A percentile compares a stretch with the other conserved stretches of the same genome.
These are phyloP conservation scores for Shinisaurus crocodilurus DNA, from an alignment of 2,113 vertebrate genomes.

Conservation along the genomic window DNA sequence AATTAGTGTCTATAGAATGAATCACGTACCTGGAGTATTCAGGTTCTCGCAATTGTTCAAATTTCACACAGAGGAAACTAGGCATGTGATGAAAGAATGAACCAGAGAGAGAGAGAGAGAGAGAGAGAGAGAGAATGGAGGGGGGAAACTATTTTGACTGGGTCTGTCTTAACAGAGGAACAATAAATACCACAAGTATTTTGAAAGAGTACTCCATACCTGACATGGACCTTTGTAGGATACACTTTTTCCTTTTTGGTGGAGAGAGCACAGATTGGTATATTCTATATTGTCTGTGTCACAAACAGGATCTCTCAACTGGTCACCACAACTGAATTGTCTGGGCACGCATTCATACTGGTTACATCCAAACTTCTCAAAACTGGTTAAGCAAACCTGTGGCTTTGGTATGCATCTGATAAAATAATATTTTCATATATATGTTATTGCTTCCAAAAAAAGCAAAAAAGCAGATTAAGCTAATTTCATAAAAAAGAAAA, in stretches of 20 bases:
- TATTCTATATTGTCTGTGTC: constrained; percentile 91
- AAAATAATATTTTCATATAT: constrained; percentile 40
- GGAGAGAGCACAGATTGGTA: constrained; percentile 85
- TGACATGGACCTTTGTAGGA: constrained; percentile 94
- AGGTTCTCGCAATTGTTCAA: background rate
- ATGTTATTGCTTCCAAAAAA: background rate
- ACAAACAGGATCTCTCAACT: constrained; percentile 88
- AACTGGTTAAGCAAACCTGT: constrained; percentile 91
- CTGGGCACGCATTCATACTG: constrained; percentile 91
- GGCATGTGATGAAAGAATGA: too few species aligned
- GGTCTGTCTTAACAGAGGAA: accelerated
- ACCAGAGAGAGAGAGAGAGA: background rate
- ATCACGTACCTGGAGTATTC: background rate
- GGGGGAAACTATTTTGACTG: background rate
- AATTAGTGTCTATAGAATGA: background rate
- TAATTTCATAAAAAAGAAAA: constrained; percentile 15
- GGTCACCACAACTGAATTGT: constrained; percentile 86
- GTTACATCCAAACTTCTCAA: constrained; percentile 83
- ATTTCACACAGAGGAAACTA: background rate
- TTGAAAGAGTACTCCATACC: constrained; percentile 76
- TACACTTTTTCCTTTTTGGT: constrained; percentile 89
- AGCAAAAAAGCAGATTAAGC: background rate
- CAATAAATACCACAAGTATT: background rate
- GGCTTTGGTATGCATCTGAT: constrained; percentile 88
- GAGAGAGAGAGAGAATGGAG: background rate